Percentiles rank a stretch among this genome's conserved stretches.
phyloP scores from a whole-genome alignment of 2,888 invertebrate genomes.

The Copidosoma aretas region DNA sequence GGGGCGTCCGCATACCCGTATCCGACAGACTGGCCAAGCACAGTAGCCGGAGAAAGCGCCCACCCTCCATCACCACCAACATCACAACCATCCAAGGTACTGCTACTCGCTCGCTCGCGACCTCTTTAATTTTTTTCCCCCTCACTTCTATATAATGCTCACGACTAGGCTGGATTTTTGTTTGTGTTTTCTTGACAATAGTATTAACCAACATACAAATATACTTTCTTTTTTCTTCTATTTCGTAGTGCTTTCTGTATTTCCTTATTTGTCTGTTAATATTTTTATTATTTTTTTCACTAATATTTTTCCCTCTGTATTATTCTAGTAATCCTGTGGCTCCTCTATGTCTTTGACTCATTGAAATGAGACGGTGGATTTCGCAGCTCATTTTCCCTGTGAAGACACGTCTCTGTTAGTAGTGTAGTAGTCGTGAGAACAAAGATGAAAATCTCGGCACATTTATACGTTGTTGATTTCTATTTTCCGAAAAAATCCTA shows the following conservation, averaged over 20 bases:
- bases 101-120: not conserved
- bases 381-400: no score
- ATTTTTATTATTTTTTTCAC: no score
- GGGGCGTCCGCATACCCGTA: constrained; percentile 47
- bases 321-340: no score
- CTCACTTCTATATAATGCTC: not conserved
- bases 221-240: constrained; percentile 9
- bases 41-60: constrained; percentile 47
- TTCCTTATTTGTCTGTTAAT: no score
- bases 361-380: no score
- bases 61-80: constrained; percentile 37
- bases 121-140: not conserved
- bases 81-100: constrained; percentile 51
- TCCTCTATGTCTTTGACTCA: no score
- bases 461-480: no score
- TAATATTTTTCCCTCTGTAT: no score
- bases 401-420: no score
- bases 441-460: no score
- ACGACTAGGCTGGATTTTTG: not conserved
- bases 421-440: no score
- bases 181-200: not conserved
- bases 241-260: not conserved
- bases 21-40: constrained; percentile 49
- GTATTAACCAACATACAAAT: not conserved
- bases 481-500: no score